Evolutionary conservation across 2,797 vertebrate species (phyloP), one percentile per base, ranked within the genome.

Genomic region (Tachyglossus aculeatus): DNA sequence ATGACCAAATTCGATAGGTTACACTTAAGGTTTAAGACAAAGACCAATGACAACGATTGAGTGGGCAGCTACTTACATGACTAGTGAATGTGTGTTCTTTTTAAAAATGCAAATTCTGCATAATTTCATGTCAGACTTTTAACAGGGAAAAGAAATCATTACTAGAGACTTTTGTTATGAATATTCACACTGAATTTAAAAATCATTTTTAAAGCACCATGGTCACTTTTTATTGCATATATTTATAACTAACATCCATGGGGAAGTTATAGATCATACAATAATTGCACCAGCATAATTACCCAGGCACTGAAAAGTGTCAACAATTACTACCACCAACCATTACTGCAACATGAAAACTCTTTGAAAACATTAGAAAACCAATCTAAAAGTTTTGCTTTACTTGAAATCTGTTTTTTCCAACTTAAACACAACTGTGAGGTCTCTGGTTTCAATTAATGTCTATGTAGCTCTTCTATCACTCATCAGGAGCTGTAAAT

Each of bases 371-470:
- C 0, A 6, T n/a, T 16, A n/a, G 0, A 1, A 52, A 67, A 58
- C 36, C 39, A n/a, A 36, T 3, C 41, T 14, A 10, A 60, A 84
- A 66, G 61, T 83, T 70, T 38, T 22, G 15, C 29, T 31, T 15
- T 5, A 37, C 65, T 33, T 51, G 21, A 64, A 9, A 9, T 24
- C 3, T 15, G 48, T 9, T 11, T 6, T 19, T 47, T 15, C 24
- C 13, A 60, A 65, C 61, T 52, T 50, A 37, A 86, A 75, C 80
- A 81, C 84, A 88, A 85, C 82, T 83, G 79, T n/a, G 82, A 84
- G 27, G 80, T 67, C 78, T 85, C 74, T 54, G 77, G 54, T 84
- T 90, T 86, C 90, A 90, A 90, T 92, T 89, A 89, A 81, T 38
- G 68, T 48, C 19, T 9, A 76, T 41, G 53, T 77, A 71, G 67